phyloP scores from a whole-genome alignment of 2,797 vertebrate genomes.

The Tauraco hartlaubi region DNA sequence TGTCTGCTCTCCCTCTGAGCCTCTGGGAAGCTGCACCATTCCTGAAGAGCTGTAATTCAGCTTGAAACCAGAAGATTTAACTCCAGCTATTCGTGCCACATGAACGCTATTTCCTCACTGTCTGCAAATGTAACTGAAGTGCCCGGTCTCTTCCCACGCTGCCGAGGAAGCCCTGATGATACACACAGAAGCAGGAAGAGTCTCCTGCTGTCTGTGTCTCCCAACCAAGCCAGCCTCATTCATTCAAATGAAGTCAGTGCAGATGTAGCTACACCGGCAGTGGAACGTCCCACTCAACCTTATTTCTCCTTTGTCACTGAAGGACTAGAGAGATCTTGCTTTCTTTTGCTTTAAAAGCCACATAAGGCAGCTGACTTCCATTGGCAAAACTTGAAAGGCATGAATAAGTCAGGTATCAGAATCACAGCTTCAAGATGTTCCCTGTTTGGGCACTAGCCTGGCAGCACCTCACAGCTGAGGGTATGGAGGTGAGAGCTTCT shows the following conservation, averaged over 20 bases:
- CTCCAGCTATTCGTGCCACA: neutral
- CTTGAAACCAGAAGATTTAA: neutral
- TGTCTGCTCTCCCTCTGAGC: neutral
- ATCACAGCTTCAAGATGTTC: neutral
- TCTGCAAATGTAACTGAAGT: neutral
- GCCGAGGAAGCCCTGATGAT: neutral
- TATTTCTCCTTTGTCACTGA: neutral
- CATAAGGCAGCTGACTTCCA: neutral
- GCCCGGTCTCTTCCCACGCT: neutral
- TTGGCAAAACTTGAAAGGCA: neutral
- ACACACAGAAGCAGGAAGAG: neutral
- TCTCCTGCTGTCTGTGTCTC: neutral
- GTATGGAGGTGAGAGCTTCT: neutral
- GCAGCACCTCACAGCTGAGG: neutral
- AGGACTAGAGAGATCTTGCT: neutral
- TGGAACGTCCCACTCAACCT: neutral
- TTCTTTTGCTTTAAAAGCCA: neutral
- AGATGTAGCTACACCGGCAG: neutral
- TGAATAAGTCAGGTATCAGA: neutral
- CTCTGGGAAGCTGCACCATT: neutral
- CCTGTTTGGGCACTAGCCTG: neutral
- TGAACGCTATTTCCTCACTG: neutral
- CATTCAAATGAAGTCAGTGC: neutral
- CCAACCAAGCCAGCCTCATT: neutral
- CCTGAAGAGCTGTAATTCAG: neutral